Percentiles rank a stretch among this genome's conserved stretches.
These are phyloP conservation scores for Clarias laeviceps DNA, from an alignment of 2,797 vertebrate species.

Conservation along the genomic window DNA sequence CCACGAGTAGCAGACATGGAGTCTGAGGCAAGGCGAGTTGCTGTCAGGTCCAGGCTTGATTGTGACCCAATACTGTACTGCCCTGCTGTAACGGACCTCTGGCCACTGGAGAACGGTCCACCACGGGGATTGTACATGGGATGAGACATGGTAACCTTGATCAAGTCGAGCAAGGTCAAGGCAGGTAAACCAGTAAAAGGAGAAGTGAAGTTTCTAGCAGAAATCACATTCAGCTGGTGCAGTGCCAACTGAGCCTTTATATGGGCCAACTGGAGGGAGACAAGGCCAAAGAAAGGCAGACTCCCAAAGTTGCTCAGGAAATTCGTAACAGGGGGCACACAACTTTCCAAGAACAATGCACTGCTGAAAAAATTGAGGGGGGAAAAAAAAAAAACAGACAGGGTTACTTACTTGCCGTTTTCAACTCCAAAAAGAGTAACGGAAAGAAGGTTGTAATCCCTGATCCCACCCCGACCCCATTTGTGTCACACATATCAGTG, in stretches of 20 bases:
- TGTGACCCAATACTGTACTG: constrained; percentile 67
- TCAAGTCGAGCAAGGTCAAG: constrained; percentile 73
- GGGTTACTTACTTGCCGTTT: constrained; percentile 70
- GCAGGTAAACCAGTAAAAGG: constrained; percentile 65
- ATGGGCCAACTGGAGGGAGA: constrained; percentile 85
- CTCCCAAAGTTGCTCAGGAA: constrained; percentile 70
- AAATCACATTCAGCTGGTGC: constrained; percentile 75
- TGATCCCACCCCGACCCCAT: background rate
- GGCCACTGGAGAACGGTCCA: constrained; percentile 69
- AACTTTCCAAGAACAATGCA: constrained; percentile 91
- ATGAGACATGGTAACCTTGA: constrained; percentile 80
- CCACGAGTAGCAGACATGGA: constrained; percentile 59
- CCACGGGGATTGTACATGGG: constrained; percentile 81
- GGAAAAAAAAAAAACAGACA: constrained; percentile 78
- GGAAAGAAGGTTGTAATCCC: constrained; percentile 44
- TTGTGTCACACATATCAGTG: constrained; percentile 33
- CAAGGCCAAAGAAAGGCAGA: constrained; percentile 80
- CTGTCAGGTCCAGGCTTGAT: constrained; percentile 70
- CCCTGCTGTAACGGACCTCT: constrained; percentile 72
- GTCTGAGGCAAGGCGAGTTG: constrained; percentile 61
- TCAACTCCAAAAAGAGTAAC: constrained; percentile 45
- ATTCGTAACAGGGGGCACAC: constrained; percentile 82
- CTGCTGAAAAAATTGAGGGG: constrained; percentile 82
- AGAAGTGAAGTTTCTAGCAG: constrained; percentile 67
- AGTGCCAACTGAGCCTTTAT: constrained; percentile 85